Conservation (phyloP, 1,140 invertebrate species). For the Antheraea pernyi region DNA sequence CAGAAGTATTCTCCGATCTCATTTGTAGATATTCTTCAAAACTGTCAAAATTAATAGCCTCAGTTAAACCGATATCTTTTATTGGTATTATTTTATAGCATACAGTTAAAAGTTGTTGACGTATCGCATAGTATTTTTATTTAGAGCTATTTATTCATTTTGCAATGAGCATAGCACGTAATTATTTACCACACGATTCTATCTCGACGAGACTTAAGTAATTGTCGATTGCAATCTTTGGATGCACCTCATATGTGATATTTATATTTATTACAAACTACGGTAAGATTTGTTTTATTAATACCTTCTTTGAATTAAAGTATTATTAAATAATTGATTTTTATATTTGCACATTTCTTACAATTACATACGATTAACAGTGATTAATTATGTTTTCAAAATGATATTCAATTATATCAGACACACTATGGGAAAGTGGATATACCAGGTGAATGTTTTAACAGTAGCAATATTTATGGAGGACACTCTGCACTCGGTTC, state of each 20-base stretch:
- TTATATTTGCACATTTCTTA: neutral
- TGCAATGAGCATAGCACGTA: constrained; percentile 4
- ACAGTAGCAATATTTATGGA: too few species aligned
- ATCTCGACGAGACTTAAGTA: constrained; percentile 27
- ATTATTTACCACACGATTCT: constrained; percentile 16
- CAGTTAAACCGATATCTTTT: constrained; percentile 24
- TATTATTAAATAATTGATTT: neutral
- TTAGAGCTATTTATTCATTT: constrained; percentile 10
- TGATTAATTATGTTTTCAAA: too few species aligned
- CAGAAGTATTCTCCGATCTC: constrained; percentile 13
- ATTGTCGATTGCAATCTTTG: constrained; percentile 22
- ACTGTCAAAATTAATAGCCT: constrained; percentile 22
- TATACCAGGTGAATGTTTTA: too few species aligned
- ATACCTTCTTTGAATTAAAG: neutral
- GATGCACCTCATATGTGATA: neutral
- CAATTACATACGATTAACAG: too few species aligned
- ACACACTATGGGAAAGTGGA: too few species aligned
- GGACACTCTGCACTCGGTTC: too few species aligned
- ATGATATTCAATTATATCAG: too few species aligned
- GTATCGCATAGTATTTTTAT: constrained; percentile 21
- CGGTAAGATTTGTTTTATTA: neutral
- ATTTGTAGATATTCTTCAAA: constrained; percentile 19
- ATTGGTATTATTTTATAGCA: constrained; percentile 23
- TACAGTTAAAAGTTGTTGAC: constrained; percentile 25
- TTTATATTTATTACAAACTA: neutral